Evolutionary conservation across 2,888 invertebrate genomes (phyloP).

Genomic region (Drosophila histrio): DNA sequence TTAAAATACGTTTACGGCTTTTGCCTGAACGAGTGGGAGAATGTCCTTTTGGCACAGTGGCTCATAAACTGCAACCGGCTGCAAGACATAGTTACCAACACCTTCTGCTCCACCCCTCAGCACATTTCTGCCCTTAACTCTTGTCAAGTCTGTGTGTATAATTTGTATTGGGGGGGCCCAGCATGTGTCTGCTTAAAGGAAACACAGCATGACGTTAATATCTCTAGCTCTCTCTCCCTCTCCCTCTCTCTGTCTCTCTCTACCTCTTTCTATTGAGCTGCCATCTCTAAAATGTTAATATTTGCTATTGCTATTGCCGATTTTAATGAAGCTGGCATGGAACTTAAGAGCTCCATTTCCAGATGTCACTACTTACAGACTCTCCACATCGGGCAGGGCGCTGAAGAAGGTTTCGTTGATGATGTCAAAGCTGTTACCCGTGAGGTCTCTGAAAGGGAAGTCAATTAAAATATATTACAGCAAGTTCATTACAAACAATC

Average conservation of each 20-base stretch:
- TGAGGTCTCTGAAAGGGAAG: slow-evolving; percentile 82
- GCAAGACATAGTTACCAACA: slow-evolving; percentile 37
- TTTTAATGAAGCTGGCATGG: slow-evolving; percentile 39
- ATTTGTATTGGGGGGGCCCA: slow-evolving; percentile 56
- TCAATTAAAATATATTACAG: slow-evolving; percentile 7
- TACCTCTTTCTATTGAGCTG: neutral
- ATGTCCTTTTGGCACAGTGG: slow-evolving; percentile 57
- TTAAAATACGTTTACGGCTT: slow-evolving; percentile 39
- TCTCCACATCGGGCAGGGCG: slow-evolving; percentile 81
- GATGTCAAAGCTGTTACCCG: slow-evolving; percentile 84
- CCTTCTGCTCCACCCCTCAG: neutral
- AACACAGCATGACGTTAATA: slow-evolving; percentile 58
- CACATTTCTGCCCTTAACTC: no score
- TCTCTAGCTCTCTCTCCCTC: slow-evolving; percentile 1
- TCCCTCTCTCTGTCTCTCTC: neutral
- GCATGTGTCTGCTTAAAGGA: slow-evolving; percentile 53
- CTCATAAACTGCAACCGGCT: slow-evolving; percentile 65
- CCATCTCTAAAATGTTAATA: slow-evolving; percentile 30
- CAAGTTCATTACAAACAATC: slow-evolving; percentile 9
- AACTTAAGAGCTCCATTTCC: neutral
- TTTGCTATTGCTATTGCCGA: slow-evolving; percentile 41
- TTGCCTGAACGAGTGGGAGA: slow-evolving; percentile 7
- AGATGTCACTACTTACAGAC: slow-evolving; percentile 82
- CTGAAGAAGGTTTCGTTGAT: slow-evolving; percentile 80
- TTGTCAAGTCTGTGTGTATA: slow-evolving; percentile 41